Conservation (phyloP, 2,797 vertebrate species). For the Pangasius mekongensis region DNA sequence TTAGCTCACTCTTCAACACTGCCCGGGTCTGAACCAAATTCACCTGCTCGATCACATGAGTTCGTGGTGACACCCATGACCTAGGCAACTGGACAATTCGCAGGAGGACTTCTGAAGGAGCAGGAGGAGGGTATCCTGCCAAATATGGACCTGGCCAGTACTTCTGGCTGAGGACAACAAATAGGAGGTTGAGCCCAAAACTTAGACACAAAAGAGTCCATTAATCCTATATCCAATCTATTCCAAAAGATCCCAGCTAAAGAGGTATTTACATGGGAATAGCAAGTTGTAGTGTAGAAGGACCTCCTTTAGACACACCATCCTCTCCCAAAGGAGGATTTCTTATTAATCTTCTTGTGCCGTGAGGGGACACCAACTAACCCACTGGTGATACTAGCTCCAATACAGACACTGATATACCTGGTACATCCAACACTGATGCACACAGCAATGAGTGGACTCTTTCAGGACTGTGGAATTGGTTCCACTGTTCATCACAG, state of each 20-base stretch:
- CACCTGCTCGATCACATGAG: not conserved
- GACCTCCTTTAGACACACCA: not conserved
- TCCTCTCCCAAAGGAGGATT: not conserved
- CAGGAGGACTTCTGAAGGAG: not conserved
- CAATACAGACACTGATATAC: not conserved
- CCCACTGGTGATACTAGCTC: not conserved
- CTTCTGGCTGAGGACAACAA: not conserved
- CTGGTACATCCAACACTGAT: not conserved
- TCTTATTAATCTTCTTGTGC: not conserved
- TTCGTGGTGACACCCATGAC: not conserved
- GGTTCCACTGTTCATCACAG: not conserved
- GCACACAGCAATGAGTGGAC: not conserved
- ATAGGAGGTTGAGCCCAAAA: not conserved
- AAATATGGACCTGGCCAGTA: not conserved
- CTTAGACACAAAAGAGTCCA: not conserved
- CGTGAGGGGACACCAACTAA: not conserved
- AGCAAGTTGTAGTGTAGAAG: not conserved
- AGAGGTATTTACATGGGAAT: not conserved
- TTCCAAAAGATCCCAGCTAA: not conserved
- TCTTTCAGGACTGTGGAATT: not conserved
- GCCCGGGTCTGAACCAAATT: not conserved
- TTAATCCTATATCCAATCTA: not conserved
- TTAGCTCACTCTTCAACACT: not conserved
- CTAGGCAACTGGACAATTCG: too few relatives aligned
- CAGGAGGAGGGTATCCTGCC: not conserved